phyloP scores from a whole-genome alignment of 2,888 invertebrate species.

The Conomelus anceps region DNA sequence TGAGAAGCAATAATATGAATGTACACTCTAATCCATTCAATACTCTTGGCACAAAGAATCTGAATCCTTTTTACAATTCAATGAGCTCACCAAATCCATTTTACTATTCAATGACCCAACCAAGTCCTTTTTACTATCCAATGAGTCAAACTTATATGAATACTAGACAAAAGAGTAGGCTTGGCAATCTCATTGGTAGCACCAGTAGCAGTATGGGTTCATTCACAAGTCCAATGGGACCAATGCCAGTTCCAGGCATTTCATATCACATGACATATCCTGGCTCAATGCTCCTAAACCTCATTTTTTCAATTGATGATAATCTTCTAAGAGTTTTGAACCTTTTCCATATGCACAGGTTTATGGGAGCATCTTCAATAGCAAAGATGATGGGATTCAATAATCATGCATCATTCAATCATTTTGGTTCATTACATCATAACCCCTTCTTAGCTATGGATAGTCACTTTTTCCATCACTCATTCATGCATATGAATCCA shows the following conservation, averaged over 20 bases:
- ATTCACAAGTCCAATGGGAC: background rate
- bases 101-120: background rate
- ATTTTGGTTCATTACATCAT: background rate
- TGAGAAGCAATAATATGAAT: background rate
- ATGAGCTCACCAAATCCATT: background rate
- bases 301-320: background rate
- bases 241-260: background rate
- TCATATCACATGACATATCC: background rate
- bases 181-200: background rate
- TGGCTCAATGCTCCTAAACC: background rate
- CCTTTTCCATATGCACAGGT: background rate
- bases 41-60: background rate
- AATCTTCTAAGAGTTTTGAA: background rate
- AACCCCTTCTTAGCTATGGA: background rate
- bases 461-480: background rate
- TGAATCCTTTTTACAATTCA: background rate
- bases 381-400: background rate
- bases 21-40: background rate
- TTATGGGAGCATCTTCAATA: no score
- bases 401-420: background rate
- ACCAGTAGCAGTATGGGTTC: background rate
- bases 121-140: background rate
- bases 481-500: background rate
- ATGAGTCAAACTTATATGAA: background rate
- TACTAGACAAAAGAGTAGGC: background rate